Percentiles rank a stretch among this genome's conserved stretches.
Conservation (phyloP, 2,888 invertebrate genomes). For the Dendrolimus houi region DNA sequence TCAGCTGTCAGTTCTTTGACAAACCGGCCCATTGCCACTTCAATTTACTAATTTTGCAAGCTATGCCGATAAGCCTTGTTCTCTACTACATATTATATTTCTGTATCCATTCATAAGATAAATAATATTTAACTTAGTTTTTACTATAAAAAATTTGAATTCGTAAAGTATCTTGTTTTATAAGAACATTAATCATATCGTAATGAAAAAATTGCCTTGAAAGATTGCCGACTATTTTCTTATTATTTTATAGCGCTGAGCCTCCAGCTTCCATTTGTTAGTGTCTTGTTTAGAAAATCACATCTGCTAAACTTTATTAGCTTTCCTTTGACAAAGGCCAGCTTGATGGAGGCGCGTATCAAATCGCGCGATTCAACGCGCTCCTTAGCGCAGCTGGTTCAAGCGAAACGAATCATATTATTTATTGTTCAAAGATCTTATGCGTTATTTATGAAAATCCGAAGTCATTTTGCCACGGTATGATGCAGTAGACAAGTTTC, state of each 20-base stretch:
- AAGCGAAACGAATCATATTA: conserved; percentile 66
- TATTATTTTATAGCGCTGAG: conserved; percentile 23
- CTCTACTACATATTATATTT: no score
- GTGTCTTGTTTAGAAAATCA: conserved; percentile 71
- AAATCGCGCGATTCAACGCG: conserved; percentile 64
- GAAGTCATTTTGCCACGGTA: conserved; percentile 50
- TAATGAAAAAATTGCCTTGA: conserved; percentile 39
- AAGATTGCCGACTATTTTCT: conserved; percentile 38
- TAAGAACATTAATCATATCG: conserved; percentile 36
- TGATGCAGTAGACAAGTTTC: conserved; percentile 30
- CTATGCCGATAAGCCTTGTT: no score
- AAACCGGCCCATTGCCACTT: no score
- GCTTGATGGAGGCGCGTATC: conserved; percentile 73
- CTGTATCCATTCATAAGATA: no score
- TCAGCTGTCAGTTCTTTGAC: no score
- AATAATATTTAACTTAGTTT: no score
- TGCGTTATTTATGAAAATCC: conserved; percentile 69
- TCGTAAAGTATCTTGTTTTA: neutral
- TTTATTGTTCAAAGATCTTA: conserved; percentile 67
- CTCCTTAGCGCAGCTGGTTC: conserved; percentile 72
- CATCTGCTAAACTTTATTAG: conserved; percentile 73
- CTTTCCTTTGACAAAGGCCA: conserved; percentile 62
- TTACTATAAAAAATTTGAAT: no score
- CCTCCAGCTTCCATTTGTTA: conserved; percentile 59
- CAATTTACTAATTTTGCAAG: no score